Evolutionary conservation across 2,888 invertebrate species (phyloP), one percentile per base, ranked within the genome.

Genomic region (Drosophila borealis): DNA sequence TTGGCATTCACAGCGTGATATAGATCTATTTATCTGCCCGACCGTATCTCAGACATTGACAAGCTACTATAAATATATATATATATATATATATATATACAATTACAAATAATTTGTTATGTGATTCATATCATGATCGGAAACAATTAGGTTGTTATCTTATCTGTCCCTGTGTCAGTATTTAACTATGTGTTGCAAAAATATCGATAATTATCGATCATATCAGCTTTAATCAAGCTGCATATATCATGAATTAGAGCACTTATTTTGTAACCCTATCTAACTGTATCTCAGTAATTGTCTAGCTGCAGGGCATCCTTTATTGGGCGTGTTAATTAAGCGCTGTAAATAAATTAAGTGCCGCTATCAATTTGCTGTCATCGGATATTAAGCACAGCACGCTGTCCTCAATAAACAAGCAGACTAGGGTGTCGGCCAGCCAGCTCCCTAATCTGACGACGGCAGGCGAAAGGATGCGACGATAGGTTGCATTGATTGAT

Each of bases 361-460:
- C 48, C 49, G 63, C 68, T 71, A 81, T 81, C 88, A 81, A 87
- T 75, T 87, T 70, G 70, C 67, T 54, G 50, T 36, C 75, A 81
- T 77, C 80, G 63, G 46, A 59, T 70, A 73, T 65, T 57, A 57
- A 63, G 83, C 80, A 65, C 70, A 65, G 63, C 76, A 67, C 21
- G 80, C 42, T 51, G 68, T 36, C 37, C 42, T 33, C 37, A 25
- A 61, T 77, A 42, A 45, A 46, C 34, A 10, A 34, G 53, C n/a
- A 4, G 36, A 36, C n/a, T 13, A 19, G 62, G 37, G 57, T 37
- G 57, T 39, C 10, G 25, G 29, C 44, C 25, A 37, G 11, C 39
- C 41, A 63, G 51, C 42, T 57, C 45, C 63, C 54, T 44, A 54
- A 68, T 57, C 63, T 44, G 46, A 9, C 36, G 57, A 41, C 34